Base-by-base conservation (phyloP, 2,888 invertebrate species). In the Lasioglossum pauxillum region DNA sequence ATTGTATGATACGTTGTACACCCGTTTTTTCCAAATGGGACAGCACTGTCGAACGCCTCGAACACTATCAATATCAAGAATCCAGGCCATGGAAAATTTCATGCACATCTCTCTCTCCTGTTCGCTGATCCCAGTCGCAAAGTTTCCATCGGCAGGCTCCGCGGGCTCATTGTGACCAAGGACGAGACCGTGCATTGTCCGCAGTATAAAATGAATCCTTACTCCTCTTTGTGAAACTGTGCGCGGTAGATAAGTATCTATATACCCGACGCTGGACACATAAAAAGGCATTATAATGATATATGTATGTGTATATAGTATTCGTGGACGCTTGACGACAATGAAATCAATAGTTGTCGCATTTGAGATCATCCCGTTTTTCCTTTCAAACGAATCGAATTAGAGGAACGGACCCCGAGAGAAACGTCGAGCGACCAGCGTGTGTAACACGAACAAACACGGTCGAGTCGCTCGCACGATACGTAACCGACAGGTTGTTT, bases 131-230 rank as follows among this genome's bases (percentile, higher is more conserved):
- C 67, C 16, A n/a, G 83, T 91, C 88, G 85, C 89, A 81, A 80
- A 79, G 88, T 88, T 44, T 88, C 88, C 90, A 83, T 79, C 74
- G 72, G 41, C 82, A 84, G 84, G 79, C 86, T 83, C 82, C 88
- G 67, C 69, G 35, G n/a, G 67, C 75, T 83, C 90, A 91, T 89
- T 89, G 92, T 88, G 91, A 91, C 44, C 91, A 91, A 91, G 88
- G 90, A 91, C 74, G 72, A 79, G 71, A 81, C 80, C 82, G 73
- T 81, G 41, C 69, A 71, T 31, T 69, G 77, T 38, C 23, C 53
- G 73, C 71, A 60, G 75, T 82, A 69, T 49, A 78, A 80, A 82
- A 87, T 78, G 64, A 74, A 83, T 79, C 53, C 67, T 69, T 64
- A 35, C 76, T 72, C 78, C 38, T 27, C 79, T 76, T 75, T 78